Evolutionary conservation across 2,113 vertebrate species (phyloP).

Genomic region (Scopus umbretta): DNA sequence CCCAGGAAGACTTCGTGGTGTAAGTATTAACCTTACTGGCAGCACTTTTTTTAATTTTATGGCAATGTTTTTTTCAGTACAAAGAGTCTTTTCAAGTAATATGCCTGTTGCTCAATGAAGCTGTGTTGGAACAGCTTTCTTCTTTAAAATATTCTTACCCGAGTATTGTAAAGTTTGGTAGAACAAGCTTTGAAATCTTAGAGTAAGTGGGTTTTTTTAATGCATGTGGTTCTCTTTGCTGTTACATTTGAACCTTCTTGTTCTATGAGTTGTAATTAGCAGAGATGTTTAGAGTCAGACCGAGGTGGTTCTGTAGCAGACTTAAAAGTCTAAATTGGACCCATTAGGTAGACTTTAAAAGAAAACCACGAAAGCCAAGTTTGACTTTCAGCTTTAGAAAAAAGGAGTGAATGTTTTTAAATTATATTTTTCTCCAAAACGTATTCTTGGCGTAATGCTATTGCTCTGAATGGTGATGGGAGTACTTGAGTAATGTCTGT

Average conservation of each 20-base stretch:
- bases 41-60: not conserved
- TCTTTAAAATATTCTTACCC: not conserved
- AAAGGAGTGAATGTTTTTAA: not conserved
- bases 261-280: not conserved
- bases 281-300: not conserved
- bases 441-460: rapidly evolving
- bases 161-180: not conserved
- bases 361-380: not conserved
- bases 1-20: conserved; percentile 93
- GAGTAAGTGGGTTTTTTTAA: not conserved
- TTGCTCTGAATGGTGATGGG: not conserved
- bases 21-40: conserved; percentile 69
- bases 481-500: not conserved
- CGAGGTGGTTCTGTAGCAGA: not conserved
- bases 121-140: not conserved
- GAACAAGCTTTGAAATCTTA: not conserved
- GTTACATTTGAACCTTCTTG: not conserved
- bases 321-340: not conserved
- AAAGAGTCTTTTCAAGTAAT: not conserved
- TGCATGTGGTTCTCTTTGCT: not conserved
- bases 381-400: not conserved
- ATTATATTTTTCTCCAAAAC: rapidly evolving
- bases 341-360: not conserved
- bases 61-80: not conserved
- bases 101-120: not conserved